Evolutionary conservation across 2,888 invertebrate species (phyloP).

Genomic region (Parnassius glacialis): DNA sequence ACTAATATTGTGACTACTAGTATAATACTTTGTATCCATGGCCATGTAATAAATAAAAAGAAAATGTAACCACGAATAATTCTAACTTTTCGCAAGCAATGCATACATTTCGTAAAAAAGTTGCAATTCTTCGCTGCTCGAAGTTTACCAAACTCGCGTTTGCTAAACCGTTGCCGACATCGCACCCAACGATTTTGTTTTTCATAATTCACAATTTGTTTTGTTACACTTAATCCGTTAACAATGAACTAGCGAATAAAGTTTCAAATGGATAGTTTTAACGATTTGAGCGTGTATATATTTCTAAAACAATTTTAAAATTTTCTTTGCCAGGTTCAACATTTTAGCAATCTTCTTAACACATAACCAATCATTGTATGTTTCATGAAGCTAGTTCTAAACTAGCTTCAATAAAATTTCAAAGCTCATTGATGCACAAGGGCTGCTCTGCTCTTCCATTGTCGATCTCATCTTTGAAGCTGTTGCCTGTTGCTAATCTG

Average conservation of each 20-base stretch:
- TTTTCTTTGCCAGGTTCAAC: too few relatives aligned
- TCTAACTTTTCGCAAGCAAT: slow-evolving; percentile 20
- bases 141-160: slow-evolving; percentile 19
- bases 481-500: too few relatives aligned
- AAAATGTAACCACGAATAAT: not conserved
- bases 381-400: too few relatives aligned
- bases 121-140: slow-evolving; percentile 11
- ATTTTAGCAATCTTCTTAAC: too few relatives aligned
- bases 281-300: slow-evolving; percentile 7
- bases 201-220: slow-evolving; percentile 15
- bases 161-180: slow-evolving; percentile 13
- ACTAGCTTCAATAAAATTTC: too few relatives aligned
- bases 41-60: too few relatives aligned
- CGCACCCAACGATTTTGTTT: slow-evolving; percentile 5
- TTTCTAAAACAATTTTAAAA: not conserved
- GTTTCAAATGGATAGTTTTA: slow-evolving; percentile 7
- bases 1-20: too few relatives aligned
- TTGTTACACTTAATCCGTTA: slow-evolving; percentile 26
- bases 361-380: too few relatives aligned
- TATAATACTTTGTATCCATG: too few relatives aligned
- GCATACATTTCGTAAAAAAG: slow-evolving; percentile 20
- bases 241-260: slow-evolving; percentile 15
- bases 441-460: too few relatives aligned
- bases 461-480: too few relatives aligned
- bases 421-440: too few relatives aligned